These are phyloP conservation scores for Schizaphis graminum DNA, from an alignment of 2,888 invertebrate species.

Conservation along the genomic window DNA sequence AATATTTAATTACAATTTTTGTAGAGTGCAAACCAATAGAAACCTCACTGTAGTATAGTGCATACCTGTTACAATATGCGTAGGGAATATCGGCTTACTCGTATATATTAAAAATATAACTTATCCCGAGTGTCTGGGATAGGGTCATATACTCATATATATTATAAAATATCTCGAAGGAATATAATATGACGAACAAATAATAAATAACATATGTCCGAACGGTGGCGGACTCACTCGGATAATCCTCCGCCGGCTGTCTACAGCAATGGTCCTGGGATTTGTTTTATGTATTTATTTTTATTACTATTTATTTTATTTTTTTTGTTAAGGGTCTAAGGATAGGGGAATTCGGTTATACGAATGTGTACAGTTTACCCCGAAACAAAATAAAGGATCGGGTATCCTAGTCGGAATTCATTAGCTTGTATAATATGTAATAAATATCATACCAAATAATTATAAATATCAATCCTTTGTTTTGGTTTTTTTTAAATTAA, in stretches of 20 bases:
- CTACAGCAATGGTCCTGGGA: background rate
- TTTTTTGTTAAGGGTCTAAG: background rate
- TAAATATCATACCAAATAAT: background rate
- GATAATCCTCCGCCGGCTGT: background rate
- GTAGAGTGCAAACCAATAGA: background rate
- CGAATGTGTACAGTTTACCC: slow-evolving; percentile 29
- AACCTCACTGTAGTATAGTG: background rate
- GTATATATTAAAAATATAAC: background rate
- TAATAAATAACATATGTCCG: slow-evolving; percentile 43
- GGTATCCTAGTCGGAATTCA: background rate
- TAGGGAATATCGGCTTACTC: background rate
- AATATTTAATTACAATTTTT: background rate
- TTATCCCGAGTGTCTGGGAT: background rate
- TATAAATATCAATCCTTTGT: background rate
- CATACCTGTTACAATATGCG: background rate
- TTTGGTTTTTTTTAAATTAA: background rate
- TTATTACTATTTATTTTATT: background rate
- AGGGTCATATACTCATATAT: slow-evolving; percentile 20
- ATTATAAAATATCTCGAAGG: background rate
- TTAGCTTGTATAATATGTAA: background rate
- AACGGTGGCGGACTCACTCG: slow-evolving; percentile 28
- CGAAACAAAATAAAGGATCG: slow-evolving; percentile 5
- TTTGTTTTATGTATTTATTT: slow-evolving; percentile 26
- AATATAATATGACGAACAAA: slow-evolving; percentile 10
- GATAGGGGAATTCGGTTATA: background rate